phyloP scores from a whole-genome alignment of 2,113 vertebrate genomes.

The Oncorhynchus tshawytscha region DNA sequence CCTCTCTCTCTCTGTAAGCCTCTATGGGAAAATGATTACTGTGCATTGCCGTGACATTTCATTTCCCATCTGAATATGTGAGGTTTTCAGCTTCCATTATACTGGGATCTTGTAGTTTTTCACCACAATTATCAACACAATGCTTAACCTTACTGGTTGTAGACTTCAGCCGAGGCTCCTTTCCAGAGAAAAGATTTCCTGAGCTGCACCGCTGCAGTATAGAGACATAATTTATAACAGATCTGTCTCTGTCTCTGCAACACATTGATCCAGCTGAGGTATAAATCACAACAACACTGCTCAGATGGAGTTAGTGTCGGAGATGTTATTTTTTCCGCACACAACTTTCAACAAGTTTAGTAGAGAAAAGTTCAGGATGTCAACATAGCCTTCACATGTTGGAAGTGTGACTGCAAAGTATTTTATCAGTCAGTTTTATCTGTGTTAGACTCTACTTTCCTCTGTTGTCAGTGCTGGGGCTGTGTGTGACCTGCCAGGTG shows the following conservation, averaged over 20 bases:
- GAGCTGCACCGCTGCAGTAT: background rate
- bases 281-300: background rate
- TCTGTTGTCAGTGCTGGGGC: no score
- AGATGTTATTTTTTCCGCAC: no score
- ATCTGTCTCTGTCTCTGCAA: background rate
- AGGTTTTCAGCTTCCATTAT: slow-evolving; percentile 11
- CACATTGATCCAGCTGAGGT: background rate
- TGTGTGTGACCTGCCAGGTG: background rate
- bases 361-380: background rate
- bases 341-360: background rate
- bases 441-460: background rate
- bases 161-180: background rate
- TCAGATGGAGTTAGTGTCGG: background rate
- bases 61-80: slow-evolving; percentile 22
- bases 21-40: background rate
- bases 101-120: slow-evolving; percentile 6
- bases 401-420: no score
- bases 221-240: background rate
- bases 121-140: slow-evolving; percentile 1
- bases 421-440: no score
- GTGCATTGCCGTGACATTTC: slow-evolving; percentile 1
- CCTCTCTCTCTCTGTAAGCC: background rate
- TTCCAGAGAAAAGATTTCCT: background rate
- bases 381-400: background rate
- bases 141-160: slow-evolving; percentile 3